These are phyloP conservation scores for silkworm (Bombyx mori) DNA, from an alignment of 1,140 invertebrate species.

Conservation along the genomic window ASM3026992v2 NC_085119.1:5823001-5823500, in stretches of 20 bases:
- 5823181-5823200: conserved; percentile 38
- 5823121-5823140: conserved; percentile 60
- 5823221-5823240: conserved; percentile 13
- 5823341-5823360: neutral
- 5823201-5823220: conserved; percentile 24
- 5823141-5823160: conserved; percentile 30
- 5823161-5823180: conserved; percentile 29
- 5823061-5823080: conserved; percentile 17
- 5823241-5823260: too few species aligned
- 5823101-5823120: conserved; percentile 52
- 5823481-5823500: too few species aligned
- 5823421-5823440: neutral
- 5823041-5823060: too few species aligned
- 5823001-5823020: too few species aligned
- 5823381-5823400: neutral
- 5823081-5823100: conserved; percentile 66
- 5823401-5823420: neutral
- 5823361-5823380: neutral
- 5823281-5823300: conserved; percentile 15
- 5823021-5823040: too few species aligned
- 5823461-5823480: too few species aligned
- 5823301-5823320: neutral
- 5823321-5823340: too few species aligned
- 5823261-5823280: neutral
- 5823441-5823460: too few species aligned